Base-by-base conservation (phyloP, 1,140 invertebrate species). In the Micrasema longulum region DNA sequence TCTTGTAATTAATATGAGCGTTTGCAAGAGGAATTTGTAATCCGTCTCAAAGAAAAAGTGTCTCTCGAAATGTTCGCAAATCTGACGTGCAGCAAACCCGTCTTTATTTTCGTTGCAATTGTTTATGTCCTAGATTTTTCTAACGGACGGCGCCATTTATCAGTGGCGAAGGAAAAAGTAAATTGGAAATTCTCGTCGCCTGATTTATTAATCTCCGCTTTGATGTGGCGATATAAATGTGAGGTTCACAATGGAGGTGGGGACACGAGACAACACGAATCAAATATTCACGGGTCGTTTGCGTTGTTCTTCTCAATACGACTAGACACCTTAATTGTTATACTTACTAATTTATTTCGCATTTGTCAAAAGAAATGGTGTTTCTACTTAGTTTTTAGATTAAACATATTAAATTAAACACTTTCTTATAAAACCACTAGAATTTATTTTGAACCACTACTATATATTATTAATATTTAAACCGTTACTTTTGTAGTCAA, bases 61-160 rank as follows among this genome's bases (percentile, higher is more conserved):
- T 7, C 7, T 31, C 26, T 31, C 26, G 26, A 4, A 31, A n/a
- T n/a, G 9, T 53, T 55, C 52, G 52, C 26, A n/a, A 43, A 62
- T 62, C 22, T 6, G 14, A 41, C 57, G 57, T 9, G 60, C 43
- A 12, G 55, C 7, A 9, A 45, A 35, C 26, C 6, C 38, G 5
- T 47, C 11, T 62, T 62, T 62, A 64, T 64, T 64, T 64, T 64
- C 7, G 20, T 64, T 64, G 60, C 60, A 64, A 64, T 64, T 64
- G 60, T 64, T 64, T 64, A 64, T 64, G 60, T 64, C 43, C 60
- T 64, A 64, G 60, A 64, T 64, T 64, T 64, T 64, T 31, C 22
- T 64, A 47, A 45, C 60, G 60, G 60, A 64, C 60, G 43, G 20
- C 1, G 31, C 20, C 22, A 64, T 64, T 64, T 64, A 64, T 64